These are phyloP conservation scores for Scopus umbretta DNA, from an alignment of 2,113 vertebrate species.

Conservation along the genomic window DNA sequence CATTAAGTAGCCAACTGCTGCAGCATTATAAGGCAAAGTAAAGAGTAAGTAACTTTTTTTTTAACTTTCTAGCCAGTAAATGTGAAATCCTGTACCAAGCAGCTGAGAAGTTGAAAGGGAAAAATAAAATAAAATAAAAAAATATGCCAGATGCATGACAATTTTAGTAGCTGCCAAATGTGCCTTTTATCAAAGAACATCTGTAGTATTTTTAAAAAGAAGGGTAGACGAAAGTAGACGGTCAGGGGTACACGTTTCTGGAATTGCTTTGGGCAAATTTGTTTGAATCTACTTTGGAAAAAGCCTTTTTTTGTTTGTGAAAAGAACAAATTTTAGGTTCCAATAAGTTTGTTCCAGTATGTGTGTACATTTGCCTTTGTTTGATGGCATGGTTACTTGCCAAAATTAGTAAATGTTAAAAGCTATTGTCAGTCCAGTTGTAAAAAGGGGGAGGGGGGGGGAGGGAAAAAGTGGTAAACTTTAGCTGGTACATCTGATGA, in stretches of 20 bases:
- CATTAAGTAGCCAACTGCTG: constrained; percentile 54
- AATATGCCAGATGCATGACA: constrained; percentile 47
- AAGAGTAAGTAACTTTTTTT: not conserved
- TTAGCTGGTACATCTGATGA: constrained; percentile 27
- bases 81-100: not conserved
- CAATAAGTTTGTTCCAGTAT: constrained; percentile 18
- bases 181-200: constrained; percentile 66
- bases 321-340: constrained; percentile 49
- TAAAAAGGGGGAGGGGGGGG: not conserved
- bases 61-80: not conserved
- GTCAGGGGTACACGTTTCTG: not conserved
- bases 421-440: constrained; percentile 45
- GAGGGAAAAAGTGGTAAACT: not conserved
- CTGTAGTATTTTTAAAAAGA: constrained; percentile 38
- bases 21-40: constrained; percentile 31
- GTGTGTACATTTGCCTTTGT: constrained; percentile 52
- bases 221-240: not conserved
- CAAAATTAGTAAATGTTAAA: constrained; percentile 43
- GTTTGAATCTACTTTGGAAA: constrained; percentile 27
- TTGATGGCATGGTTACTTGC: constrained; percentile 57
- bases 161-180: constrained; percentile 67
- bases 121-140: not conserved
- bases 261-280: constrained; percentile 44
- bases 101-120: not conserved
- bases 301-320: constrained; percentile 48